Evolutionary conservation across 2,797 vertebrate species (phyloP).

Genomic region (Danio tinwini): DNA sequence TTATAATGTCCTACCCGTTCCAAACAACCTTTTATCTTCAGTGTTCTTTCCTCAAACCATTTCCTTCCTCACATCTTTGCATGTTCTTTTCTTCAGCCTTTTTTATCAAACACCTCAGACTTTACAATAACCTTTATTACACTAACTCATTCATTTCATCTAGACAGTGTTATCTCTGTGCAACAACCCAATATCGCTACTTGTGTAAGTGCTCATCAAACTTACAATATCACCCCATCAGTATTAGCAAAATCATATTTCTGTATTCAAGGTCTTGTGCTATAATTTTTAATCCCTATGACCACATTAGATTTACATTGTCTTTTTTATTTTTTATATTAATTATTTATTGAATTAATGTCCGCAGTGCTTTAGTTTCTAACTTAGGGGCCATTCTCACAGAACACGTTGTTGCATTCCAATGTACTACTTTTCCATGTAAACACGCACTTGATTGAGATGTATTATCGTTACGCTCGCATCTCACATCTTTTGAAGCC

Average conservation of each 20-base stretch:
- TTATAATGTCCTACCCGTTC: neutral
- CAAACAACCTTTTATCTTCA: neutral
- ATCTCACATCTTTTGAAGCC: no score
- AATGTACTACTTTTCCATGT: no score
- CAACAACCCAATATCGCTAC: slow-evolving; percentile 5
- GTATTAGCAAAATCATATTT: neutral
- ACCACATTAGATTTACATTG: neutral
- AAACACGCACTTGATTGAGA: no score
- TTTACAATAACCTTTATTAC: slow-evolving; percentile 10
- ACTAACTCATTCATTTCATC: neutral
- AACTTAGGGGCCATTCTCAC: no score
- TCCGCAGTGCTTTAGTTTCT: no score
- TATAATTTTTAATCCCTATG: no score
- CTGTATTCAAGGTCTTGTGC: slow-evolving; percentile 8
- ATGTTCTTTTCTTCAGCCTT: neutral
- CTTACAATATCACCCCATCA: slow-evolving; percentile 7
- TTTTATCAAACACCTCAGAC: slow-evolving; percentile 2
- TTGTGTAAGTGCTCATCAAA: slow-evolving; percentile 11
- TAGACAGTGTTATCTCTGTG: slow-evolving; percentile 33
- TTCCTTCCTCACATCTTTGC: neutral
- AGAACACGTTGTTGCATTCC: no score
- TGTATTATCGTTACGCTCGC: no score
- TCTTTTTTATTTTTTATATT: no score
- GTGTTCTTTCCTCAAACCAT: neutral
- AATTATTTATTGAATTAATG: neutral